Conservation (phyloP, 2,113 vertebrate species). For the Labeo catla region DNA sequence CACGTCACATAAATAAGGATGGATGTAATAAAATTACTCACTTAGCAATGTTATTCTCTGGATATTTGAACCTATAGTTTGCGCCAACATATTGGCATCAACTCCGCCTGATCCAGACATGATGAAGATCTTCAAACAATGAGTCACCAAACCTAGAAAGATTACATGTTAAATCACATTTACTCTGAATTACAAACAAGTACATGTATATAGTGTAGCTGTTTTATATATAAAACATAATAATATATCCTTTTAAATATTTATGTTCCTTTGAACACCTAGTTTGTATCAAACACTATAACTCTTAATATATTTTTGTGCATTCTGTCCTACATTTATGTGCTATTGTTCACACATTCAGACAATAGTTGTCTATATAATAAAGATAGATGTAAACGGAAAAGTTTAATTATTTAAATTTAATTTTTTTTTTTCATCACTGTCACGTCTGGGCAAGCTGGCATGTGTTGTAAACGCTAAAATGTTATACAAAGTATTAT, state of each 20-base stretch:
- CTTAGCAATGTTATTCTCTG: constrained; percentile 78
- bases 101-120: constrained; percentile 69
- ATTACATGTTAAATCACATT: constrained; percentile 2
- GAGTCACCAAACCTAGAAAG: constrained; percentile 30
- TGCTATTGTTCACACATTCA: neutral
- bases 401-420: no score
- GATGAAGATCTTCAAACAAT: constrained; percentile 23
- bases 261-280: neutral
- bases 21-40: constrained; percentile 58
- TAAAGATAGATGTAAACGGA: neutral
- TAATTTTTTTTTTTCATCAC: neutral
- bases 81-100: constrained; percentile 70
- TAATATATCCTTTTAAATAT: neutral
- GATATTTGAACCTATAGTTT: constrained; percentile 76
- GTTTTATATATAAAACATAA: neutral
- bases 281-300: neutral
- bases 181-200: neutral
- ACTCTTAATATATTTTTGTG: neutral
- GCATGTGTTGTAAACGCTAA: neutral
- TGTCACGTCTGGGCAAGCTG: neutral
- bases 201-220: neutral
- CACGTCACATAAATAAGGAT: neutral
- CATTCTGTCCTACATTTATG: neutral
- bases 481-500: no score
- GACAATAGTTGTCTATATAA: neutral